Base-by-base conservation (phyloP, 2,888 invertebrate genomes). In the Epinotia demarniana region DNA sequence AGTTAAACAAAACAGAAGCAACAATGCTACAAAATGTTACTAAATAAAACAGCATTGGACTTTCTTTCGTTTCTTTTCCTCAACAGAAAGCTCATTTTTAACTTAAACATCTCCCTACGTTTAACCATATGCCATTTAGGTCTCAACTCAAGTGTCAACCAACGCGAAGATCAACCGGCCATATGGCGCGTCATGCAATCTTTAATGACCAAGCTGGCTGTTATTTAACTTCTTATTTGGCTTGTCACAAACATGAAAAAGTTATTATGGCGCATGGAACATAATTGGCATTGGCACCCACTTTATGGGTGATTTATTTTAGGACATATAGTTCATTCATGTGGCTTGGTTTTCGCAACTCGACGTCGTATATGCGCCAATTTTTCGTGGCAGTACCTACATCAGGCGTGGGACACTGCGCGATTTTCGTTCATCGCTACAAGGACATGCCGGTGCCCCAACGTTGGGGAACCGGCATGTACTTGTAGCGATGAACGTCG, bases 101-200 rank as follows among this genome's bases (percentile, higher is more conserved):
- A 58, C 66, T 33, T n/a, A 68, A 58, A 23, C 43, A 46, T 60
- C 69, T 69, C 23, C 64, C 57, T 72, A 57, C 63, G 55, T 39
- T 46, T 49, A 39, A n/a, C 49, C 19, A 13, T 43, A 68, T 46
- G 69, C 58, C 57, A 33, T 58, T 64, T 68, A 55, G 61, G 49
- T 58, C 12, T 66, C 33, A 72, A 67, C 39, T 16, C 5, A 49
- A 49, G 66, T 60, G 70, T 60, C 64, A 70, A 64, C 63, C 63
- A 74, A 80, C 81, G 67, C 81, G 79, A 58, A 68, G 57, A 77
- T 73, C 77, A 76, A 72, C 70, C 78, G 73, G 78, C 84, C 86
- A 85, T 85, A 81, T 84, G 84, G 84, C 80, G 79, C 75, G 77
- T 83, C 85, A 85, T 83, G 87, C 81, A 83, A 85, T 39, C 78